These are phyloP conservation scores for Polia nebulosa DNA, from an alignment of 2,888 invertebrate genomes.

Conservation along the genomic window DNA sequence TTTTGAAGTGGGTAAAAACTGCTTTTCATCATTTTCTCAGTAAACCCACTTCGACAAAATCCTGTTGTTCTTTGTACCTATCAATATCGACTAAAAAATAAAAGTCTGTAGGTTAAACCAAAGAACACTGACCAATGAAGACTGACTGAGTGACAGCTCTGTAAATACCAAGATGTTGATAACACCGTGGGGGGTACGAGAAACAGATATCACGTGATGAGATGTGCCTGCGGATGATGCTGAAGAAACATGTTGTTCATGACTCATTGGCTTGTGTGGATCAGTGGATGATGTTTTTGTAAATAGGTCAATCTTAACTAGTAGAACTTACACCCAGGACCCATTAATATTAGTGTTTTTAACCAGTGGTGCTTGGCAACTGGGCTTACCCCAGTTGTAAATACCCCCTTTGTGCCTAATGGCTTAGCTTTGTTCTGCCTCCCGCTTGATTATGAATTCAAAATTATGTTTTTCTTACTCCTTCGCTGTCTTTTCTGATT, in stretches of 20 bases:
- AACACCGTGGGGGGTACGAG: slow-evolving; percentile 45
- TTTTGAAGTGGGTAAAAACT: not conserved
- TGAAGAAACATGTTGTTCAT: slow-evolving; percentile 35
- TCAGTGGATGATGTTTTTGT: not conserved
- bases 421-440: too few relatives aligned
- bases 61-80: slow-evolving; percentile 19
- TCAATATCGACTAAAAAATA: slow-evolving; percentile 3
- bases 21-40: slow-evolving; percentile 11
- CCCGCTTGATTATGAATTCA: too few relatives aligned
- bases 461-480: too few relatives aligned
- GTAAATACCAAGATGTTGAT: slow-evolving; percentile 48
- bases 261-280: slow-evolving; percentile 38
- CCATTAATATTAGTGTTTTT: too few relatives aligned
- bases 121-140: slow-evolving; percentile 18
- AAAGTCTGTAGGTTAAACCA: slow-evolving; percentile 18
- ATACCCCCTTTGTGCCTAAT: too few relatives aligned
- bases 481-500: too few relatives aligned
- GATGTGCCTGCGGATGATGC: slow-evolving; percentile 24
- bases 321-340: not conserved
- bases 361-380: too few relatives aligned
- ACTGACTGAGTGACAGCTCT: slow-evolving; percentile 45
- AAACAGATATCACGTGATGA: slow-evolving; percentile 47
- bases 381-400: too few relatives aligned
- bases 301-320: slow-evolving; percentile 9
- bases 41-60: slow-evolving; percentile 8